Evolutionary conservation across 2,888 invertebrate species (phyloP).

Genomic region (Electrophaes corylata): DNA sequence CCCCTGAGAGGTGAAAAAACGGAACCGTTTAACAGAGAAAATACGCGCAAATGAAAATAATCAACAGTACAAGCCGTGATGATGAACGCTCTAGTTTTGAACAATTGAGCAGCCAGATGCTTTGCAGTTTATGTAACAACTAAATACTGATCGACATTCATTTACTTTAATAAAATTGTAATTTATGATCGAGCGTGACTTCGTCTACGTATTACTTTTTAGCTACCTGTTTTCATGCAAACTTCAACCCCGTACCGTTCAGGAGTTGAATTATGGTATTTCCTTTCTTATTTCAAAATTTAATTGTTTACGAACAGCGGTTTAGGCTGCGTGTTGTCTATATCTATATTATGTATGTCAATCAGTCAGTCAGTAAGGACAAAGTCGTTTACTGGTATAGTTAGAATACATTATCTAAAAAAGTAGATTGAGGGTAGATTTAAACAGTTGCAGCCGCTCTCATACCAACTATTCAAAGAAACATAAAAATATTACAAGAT

Average conservation of each 20-base stretch:
- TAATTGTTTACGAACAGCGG: too few species aligned
- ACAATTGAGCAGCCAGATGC: constrained; percentile 28
- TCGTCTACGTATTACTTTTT: too few species aligned
- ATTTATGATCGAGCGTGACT: too few species aligned
- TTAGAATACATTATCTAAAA: not conserved
- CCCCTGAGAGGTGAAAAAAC: constrained; percentile 75
- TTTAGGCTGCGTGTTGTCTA: too few species aligned
- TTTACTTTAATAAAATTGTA: not conserved
- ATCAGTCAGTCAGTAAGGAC: too few species aligned
- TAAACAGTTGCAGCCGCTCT: not conserved
- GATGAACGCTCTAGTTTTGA: constrained; percentile 42
- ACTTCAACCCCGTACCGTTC: too few species aligned
- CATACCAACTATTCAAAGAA: not conserved
- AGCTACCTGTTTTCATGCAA: too few species aligned
- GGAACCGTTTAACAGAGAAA: constrained; percentile 71
- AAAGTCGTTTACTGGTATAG: too few species aligned
- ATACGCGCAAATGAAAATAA: constrained; percentile 71
- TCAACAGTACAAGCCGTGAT: constrained; percentile 63
- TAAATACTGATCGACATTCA: not conserved
- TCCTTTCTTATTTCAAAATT: too few species aligned
- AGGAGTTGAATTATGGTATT: too few species aligned
- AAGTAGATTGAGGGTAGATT: constrained; percentile 7
- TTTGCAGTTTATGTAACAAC: constrained; percentile 3
- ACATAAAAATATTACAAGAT: not conserved
- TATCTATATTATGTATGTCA: too few species aligned